Base-by-base conservation (phyloP, 2,797 vertebrate genomes). In the Ctenosaura bakeri region DNA sequence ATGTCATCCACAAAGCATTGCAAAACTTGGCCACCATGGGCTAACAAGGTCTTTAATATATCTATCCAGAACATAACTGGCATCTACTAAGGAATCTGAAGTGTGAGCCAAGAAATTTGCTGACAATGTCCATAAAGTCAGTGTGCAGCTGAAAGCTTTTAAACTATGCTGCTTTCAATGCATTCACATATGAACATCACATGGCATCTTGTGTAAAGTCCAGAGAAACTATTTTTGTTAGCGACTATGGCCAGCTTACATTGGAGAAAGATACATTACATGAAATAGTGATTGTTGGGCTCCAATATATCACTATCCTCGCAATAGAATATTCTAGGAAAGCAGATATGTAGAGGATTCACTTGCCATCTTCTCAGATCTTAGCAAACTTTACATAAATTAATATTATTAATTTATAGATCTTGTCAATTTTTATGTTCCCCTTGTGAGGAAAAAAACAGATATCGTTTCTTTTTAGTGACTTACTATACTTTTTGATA, bases 401-500 rank as follows among this genome's bases (percentile, higher is more conserved):
- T 77, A 89, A 83, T 76, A 54, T n/a, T 52, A 74, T 29, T 59
- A 83, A 77, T 89, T 64, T 77, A 83, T 89, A 83, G 88, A 62
- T 16, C 80, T 46, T 89, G 71, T 64, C 88, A 64, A 66, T 64
- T 89, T 83, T 89, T 89, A 83, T 38, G 32, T 66, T 20, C 38
- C 54, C 38, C 6, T 89, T 89, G 38, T 26, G 76, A 81, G 66
- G 9, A 66, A 29, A 66, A 82, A 46, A 81, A 74, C 52, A 83
- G 26, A n/a, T 50, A 80, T 74, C 73, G 29, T 24, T 88, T 66
- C 42, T 81, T 83, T 62, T 78, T 54, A 29, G 32, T 78, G 46
- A 66, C 22, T 38, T 64, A 35, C 59, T 78, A 78, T 77, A 74
- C 24, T 42, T 2, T 87, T n/a, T 77, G 35, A 42, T 24, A 50